phyloP scores from a whole-genome alignment of 1,140 invertebrate genomes.

The Lordiphosa mommai region DNA sequence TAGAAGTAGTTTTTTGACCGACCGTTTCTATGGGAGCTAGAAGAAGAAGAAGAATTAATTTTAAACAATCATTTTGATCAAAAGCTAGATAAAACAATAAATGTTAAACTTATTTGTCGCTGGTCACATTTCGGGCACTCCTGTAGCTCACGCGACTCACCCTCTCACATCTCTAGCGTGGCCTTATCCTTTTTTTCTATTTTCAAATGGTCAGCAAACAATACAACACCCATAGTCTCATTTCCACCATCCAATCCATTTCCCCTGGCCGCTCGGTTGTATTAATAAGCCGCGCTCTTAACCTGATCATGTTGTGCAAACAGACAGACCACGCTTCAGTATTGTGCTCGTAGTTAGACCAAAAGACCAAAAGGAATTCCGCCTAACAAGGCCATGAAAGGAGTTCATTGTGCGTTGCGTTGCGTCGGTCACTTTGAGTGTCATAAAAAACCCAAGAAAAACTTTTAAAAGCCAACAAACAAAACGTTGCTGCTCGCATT shows the following conservation, averaged over 20 bases:
- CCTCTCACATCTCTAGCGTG: slow-evolving; percentile 17
- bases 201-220: slow-evolving; percentile 67
- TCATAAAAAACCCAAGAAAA: slow-evolving; percentile 53
- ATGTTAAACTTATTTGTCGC: too few relatives aligned
- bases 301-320: slow-evolving; percentile 69
- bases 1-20: too few relatives aligned
- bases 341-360: slow-evolving; percentile 1
- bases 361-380: slow-evolving; percentile 37
- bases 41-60: too few relatives aligned
- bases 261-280: slow-evolving; percentile 20
- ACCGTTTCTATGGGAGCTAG: too few relatives aligned
- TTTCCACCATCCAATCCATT: not conserved
- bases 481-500: slow-evolving; percentile 69
- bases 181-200: slow-evolving; percentile 49
- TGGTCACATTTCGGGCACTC: not conserved
- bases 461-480: slow-evolving; percentile 69
- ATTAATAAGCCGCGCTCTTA: slow-evolving; percentile 70
- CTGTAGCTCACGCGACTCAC: slow-evolving; percentile 7
- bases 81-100: not conserved
- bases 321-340: slow-evolving; percentile 4
- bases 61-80: too few relatives aligned
- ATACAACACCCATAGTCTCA: slow-evolving; percentile 33
- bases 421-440: slow-evolving; percentile 72
- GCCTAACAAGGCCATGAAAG: slow-evolving; percentile 75
- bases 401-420: slow-evolving; percentile 68